Evolutionary conservation across 1,140 invertebrate genomes (phyloP).

Genomic region (Dendrolimus kikuchii): DNA sequence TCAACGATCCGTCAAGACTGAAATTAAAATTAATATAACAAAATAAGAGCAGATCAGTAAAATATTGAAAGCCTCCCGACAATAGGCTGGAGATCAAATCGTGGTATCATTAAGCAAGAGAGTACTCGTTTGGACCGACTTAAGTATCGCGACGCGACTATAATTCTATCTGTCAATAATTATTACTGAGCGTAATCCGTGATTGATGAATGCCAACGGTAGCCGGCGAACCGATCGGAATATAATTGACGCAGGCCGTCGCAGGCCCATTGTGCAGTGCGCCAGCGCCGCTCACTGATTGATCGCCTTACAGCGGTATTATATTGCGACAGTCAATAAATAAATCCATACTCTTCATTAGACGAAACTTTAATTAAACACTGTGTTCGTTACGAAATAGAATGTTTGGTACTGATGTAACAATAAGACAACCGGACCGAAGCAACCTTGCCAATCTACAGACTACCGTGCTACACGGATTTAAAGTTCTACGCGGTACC

Average conservation of each 20-base stretch:
- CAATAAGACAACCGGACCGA: too few species aligned
- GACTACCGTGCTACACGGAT: conserved; percentile 10
- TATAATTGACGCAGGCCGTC: conserved; percentile 45
- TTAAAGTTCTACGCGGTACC: not conserved
- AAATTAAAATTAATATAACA: too few species aligned
- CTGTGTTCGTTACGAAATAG: conserved; percentile 13
- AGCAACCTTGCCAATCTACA: conserved; percentile 1
- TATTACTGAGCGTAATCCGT: conserved; percentile 52
- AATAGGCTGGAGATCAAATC: not conserved
- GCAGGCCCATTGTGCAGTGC: conserved; percentile 31
- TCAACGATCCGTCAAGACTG: too few species aligned
- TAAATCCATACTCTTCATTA: conserved; percentile 44
- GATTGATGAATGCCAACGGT: conserved; percentile 59
- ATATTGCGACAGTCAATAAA: conserved; percentile 33
- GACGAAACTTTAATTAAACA: conserved; percentile 43
- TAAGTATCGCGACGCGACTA: conserved; percentile 9
- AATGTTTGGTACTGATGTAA: conserved; percentile 8
- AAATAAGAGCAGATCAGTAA: too few species aligned
- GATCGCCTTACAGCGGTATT: conserved; percentile 30
- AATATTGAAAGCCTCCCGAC: too few species aligned
- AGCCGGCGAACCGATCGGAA: conserved; percentile 26
- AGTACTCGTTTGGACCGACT: conserved; percentile 21
- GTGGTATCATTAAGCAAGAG: conserved; percentile 19
- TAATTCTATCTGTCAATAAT: conserved; percentile 60
- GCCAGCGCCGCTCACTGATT: conserved; percentile 33